Evolutionary conservation across 2,113 vertebrate genomes (phyloP), one percentile per base, ranked within the genome.

Genomic region (Brachirus orientalis): DNA sequence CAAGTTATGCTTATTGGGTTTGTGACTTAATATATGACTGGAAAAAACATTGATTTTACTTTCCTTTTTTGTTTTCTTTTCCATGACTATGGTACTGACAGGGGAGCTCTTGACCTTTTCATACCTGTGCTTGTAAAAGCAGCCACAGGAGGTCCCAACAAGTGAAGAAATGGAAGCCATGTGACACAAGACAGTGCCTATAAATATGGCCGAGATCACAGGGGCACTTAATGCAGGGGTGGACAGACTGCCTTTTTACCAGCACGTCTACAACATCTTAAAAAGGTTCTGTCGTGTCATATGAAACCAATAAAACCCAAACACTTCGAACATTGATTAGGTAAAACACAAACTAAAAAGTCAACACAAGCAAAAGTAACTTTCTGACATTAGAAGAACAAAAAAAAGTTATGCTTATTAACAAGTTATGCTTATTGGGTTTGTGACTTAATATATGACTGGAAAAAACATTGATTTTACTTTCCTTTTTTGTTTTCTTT

Each of bases 141-240:
- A 77, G 50, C 90, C 83, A 80, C 89, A 88, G 90, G 93, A 87
- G 90, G 89, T 91, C 89, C 80, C 72, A 86, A 80, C 86, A 90
- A 92, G 89, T 91, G 88, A 88, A 92, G 91, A 91, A 93, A 93
- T 93, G 89, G 87, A 94, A 93, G 91, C 92, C 92, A 93, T 92
- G 91, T 93, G 93, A 94, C 91, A 89, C 69, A 81, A 90, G 90
- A 93, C 91, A 92, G 92, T 89, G 67, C 90, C 92, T 91, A 91
- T 93, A 94, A 94, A 94, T 93, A 93, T 91, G 86, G 58, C 33
- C 55, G 69, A 94, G 92, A 94, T 94, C 92, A 94, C 90, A 94
- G 91, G 75, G 84, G 80, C 81, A 83, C 87, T 90, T 92, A 92
- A 92, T 92, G 90, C 77, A 76, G 81, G 75, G 87, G 86, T 88